These are phyloP conservation scores for Escarpia spicata DNA, from an alignment of 2,888 invertebrate species.

Conservation along the genomic window DNA sequence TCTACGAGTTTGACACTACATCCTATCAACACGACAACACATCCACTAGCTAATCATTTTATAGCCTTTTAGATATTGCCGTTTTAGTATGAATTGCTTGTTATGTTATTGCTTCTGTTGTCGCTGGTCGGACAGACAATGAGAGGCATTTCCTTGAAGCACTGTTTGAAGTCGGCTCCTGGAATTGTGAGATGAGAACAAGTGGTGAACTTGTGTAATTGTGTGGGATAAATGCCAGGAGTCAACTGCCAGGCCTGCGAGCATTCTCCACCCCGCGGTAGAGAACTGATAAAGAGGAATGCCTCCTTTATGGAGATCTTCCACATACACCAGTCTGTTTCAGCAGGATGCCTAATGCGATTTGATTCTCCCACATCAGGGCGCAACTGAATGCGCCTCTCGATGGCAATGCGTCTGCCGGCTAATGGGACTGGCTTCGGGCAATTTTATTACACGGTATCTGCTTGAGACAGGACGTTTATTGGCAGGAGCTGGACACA, in stretches of 20 bases:
- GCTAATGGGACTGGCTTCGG: background rate
- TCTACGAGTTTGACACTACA: background rate
- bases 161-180: too few species aligned
- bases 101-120: too few species aligned
- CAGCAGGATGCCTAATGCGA: background rate
- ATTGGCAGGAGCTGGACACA: background rate
- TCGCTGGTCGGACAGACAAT: too few species aligned
- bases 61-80: background rate
- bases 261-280: background rate
- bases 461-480: background rate
- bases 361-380: background rate
- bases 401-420: background rate
- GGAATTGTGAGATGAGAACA: too few species aligned
- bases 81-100: background rate
- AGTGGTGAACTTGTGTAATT: too few species aligned
- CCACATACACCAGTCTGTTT: background rate
- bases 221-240: too few species aligned
- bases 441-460: conserved; percentile 4
- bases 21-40: background rate
- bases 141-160: too few species aligned
- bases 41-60: too few species aligned
- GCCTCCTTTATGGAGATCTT: background rate
- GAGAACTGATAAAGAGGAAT: background rate
- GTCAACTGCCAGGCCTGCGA: too few species aligned
- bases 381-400: background rate